Percentiles rank a stretch among this genome's conserved stretches.
phyloP scores from a whole-genome alignment of 2,113 vertebrate genomes.

The Stigmatopora argus region DNA sequence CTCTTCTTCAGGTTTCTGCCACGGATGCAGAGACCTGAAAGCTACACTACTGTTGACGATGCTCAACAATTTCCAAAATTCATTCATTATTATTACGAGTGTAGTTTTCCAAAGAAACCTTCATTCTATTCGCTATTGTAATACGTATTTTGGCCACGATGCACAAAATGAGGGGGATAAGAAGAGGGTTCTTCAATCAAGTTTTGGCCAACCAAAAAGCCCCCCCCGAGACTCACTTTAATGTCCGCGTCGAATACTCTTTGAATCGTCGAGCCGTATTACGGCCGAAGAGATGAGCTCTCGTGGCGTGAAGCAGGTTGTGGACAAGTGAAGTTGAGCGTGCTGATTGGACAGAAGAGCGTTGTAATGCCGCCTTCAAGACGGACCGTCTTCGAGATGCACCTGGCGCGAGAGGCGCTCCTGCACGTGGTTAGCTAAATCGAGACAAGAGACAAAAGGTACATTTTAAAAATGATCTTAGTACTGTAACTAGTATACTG shows the following conservation, averaged over 20 bases:
- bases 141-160: conserved; percentile 50
- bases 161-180: conserved; percentile 20
- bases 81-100: conserved; percentile 4
- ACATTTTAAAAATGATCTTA: conserved; percentile 2
- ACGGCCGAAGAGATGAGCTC: background rate
- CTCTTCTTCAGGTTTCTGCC: conserved; percentile 32
- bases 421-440: conserved; percentile 86
- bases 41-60: conserved; percentile 8
- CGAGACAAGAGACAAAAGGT: conserved; percentile 22
- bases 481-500: no score
- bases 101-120: conserved; percentile 40
- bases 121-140: conserved; percentile 35
- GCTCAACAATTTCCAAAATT: conserved; percentile 20
- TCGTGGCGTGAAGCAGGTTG: conserved; percentile 44
- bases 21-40: conserved; percentile 25
- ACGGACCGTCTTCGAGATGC: conserved; percentile 71
- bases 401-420: conserved; percentile 58
- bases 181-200: conserved; percentile 31
- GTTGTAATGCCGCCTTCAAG: conserved; percentile 71
- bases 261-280: background rate
- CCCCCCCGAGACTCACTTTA: background rate
- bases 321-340: conserved; percentile 64
- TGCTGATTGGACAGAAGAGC: conserved; percentile 64
- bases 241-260: conserved; percentile 7
- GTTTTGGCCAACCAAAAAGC: conserved; percentile 13